Evolutionary conservation across 2,113 vertebrate species (phyloP).

Genomic region (Pomatostomus ruficeps): DNA sequence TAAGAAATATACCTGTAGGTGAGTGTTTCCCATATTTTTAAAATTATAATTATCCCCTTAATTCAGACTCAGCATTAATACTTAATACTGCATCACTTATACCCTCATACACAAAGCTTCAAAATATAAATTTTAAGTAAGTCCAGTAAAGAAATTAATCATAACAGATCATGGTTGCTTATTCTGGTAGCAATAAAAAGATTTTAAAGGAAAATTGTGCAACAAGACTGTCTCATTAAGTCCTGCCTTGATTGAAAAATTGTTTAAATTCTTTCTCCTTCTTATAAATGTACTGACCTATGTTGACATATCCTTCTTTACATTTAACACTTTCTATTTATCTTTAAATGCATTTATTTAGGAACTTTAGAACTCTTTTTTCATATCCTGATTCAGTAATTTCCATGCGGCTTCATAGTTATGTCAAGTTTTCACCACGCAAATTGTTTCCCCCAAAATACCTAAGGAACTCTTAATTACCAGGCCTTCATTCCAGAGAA

Average conservation of each 20-base stretch:
- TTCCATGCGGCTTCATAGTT: background rate
- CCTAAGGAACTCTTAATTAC: background rate
- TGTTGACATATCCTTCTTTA: background rate
- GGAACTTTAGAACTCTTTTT: background rate
- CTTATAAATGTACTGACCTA: background rate
- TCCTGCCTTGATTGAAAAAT: background rate
- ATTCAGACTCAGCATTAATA: background rate
- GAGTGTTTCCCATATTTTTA: background rate
- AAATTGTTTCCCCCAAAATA: background rate
- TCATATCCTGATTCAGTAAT: background rate
- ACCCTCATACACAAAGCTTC: accelerated
- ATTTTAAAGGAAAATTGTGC: background rate
- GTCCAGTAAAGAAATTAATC: background rate
- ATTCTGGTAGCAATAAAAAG: background rate
- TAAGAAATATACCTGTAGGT: background rate
- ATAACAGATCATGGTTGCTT: background rate
- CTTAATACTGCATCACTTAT: background rate
- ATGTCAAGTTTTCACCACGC: background rate
- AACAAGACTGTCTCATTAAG: background rate
- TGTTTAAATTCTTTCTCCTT: background rate
- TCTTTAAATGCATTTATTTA: background rate
- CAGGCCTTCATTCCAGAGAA: background rate
- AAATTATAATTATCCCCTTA: background rate
- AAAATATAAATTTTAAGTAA: background rate
- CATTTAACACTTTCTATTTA: background rate